Evolutionary conservation across 2,888 invertebrate species (phyloP), one percentile per base, ranked within the genome.

Genomic region (Acheta domesticus): DNA sequence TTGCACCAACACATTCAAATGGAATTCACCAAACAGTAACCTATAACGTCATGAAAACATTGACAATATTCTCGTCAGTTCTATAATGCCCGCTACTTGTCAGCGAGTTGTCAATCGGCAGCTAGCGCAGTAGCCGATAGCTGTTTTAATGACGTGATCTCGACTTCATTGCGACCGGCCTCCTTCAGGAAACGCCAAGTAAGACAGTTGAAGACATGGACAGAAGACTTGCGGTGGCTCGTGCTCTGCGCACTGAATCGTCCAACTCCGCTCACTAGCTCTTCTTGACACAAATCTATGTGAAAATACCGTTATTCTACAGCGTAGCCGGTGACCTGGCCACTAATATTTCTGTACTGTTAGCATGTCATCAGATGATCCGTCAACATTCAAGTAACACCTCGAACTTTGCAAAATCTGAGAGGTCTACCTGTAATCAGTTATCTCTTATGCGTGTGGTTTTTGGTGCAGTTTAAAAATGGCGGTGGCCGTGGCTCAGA

Each of bases 381-480:
- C 14, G 62, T 62, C 62, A 62, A 62, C 62, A 19, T 19, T 62
- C 62, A 62, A 62, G 62, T 62, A 62, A 36, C 36, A 36, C 8
- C 36, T 36, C 36, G 36, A 36, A 36, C 62, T n/a, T 62, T 19
- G 62, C 16, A 62, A 62, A 62, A 62, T 62, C 62, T 62, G 62
- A n/a, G 62, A n/a, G 62, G 62, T 48, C 74, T 76, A 12, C 11
- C 2, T 11, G 36, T 4, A 77, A 16, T 62, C 62, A 36, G 62
- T 77, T 36, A 62, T 49, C 49, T 36, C 77, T 77, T 74, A 20
- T 48, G 50, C n/a, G 12, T n/a, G 21, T 20, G 12, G 36, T 11
- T 23, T 21, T 50, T 23, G 77, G 73, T 12, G 36, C 36, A 49
- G 77, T 77, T 12, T 23, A 62, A 77, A 77, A 11, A 77, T 77